Evolutionary conservation across 1,140 invertebrate species (phyloP).

Genomic region (Pristionchus pacificus): DNA sequence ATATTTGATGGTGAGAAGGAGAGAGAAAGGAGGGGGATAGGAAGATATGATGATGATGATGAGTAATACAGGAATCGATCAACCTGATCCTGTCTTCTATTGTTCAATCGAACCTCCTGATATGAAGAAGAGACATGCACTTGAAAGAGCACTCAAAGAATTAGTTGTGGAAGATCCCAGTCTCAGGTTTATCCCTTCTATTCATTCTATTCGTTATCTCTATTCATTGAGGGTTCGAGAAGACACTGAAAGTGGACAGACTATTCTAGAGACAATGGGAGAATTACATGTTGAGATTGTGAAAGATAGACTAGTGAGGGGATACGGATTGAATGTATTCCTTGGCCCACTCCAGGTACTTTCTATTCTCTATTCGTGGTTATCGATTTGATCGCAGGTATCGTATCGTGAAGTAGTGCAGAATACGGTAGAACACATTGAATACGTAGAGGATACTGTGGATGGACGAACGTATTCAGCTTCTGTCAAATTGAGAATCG

Average conservation of each 20-base stretch:
- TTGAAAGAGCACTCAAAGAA: conserved; percentile 80
- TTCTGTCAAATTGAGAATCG: conserved; percentile 38
- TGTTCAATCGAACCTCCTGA: conserved; percentile 91
- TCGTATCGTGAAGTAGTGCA: conserved; percentile 65
- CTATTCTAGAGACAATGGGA: conserved; percentile 71
- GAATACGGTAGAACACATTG: conserved; percentile 63
- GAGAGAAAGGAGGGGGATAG: too few relatives aligned
- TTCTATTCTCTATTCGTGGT: conserved; percentile 63
- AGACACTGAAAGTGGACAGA: conserved; percentile 49
- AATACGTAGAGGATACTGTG: conserved; percentile 38
- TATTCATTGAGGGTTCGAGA: conserved; percentile 70
- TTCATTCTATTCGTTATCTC: conserved; percentile 24
- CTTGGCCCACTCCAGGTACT: conserved; percentile 84
- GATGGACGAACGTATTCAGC: conserved; percentile 28
- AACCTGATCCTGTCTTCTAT: conserved; percentile 91
- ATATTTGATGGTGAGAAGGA: too few relatives aligned
- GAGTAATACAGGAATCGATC: conserved; percentile 66
- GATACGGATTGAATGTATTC: conserved; percentile 86
- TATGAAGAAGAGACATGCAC: conserved; percentile 68
- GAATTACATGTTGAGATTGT: conserved; percentile 93
- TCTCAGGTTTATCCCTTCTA: background rate
- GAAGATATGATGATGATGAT: too few relatives aligned
- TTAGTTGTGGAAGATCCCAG: conserved; percentile 66
- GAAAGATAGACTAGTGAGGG: conserved; percentile 75
- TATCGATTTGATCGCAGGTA: conserved; percentile 59